Percentiles rank a stretch among this genome's conserved stretches.
Conservation (phyloP, 2,888 invertebrate genomes). For the Ferdinandea cuprea region DNA sequence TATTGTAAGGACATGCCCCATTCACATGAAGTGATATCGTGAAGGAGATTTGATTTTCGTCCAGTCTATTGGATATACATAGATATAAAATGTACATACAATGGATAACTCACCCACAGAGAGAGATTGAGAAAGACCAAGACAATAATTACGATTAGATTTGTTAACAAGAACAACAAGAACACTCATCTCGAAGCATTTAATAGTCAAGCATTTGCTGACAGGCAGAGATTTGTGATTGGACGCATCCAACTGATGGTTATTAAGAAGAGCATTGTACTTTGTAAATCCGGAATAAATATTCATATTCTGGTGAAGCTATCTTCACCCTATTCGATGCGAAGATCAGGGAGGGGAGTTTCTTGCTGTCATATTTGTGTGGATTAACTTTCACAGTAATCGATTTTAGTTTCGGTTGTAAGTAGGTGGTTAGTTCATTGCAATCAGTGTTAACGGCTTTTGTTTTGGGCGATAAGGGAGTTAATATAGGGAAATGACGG, state of each 20-base stretch:
- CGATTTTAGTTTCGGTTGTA: conserved; percentile 38
- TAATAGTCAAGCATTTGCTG: conserved; percentile 61
- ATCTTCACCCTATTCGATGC: background rate
- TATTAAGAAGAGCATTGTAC: conserved; percentile 37
- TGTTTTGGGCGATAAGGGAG: background rate
- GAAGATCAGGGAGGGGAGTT: background rate
- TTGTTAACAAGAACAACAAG: conserved; percentile 58
- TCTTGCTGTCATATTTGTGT: conserved; percentile 48
- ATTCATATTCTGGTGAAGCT: conserved; percentile 19
- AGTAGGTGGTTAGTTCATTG: conserved; percentile 24
- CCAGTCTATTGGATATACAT: too few relatives aligned
- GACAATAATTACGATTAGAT: conserved; percentile 60
- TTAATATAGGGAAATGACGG: background rate
- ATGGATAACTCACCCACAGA: background rate
- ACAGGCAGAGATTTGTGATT: conserved; percentile 51
- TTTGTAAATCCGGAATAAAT: conserved; percentile 14
- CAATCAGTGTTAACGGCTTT: conserved; percentile 11
- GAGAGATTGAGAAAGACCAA: conserved; percentile 7
- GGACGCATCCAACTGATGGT: conserved; percentile 55
- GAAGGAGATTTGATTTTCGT: too few relatives aligned
- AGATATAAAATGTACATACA: too few relatives aligned
- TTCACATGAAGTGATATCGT: too few relatives aligned
- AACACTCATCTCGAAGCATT: conserved; percentile 52
- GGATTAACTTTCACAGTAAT: conserved; percentile 52
- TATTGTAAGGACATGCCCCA: conserved; percentile 31